Evolutionary conservation across 2,113 vertebrate genomes (phyloP), one percentile per base, ranked within the genome.

Genomic region (Accipiter virgatus): DNA sequence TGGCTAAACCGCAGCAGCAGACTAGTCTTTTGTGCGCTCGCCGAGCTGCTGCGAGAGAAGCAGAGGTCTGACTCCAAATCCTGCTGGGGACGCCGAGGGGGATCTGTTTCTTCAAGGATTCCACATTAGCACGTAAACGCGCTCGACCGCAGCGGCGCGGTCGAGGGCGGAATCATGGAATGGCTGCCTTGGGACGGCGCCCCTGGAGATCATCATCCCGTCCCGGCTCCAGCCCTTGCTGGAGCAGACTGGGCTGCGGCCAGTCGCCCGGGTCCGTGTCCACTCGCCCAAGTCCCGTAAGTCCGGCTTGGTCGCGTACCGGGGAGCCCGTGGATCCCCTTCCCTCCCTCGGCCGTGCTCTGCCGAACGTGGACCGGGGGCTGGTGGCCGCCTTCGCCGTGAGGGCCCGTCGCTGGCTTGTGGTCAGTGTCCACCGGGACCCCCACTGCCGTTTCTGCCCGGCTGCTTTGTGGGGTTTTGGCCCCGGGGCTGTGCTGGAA

Each of bases 381-480:
- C 53, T 40, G 14, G 43, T 80, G 31, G 15, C 47, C 1, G 2
- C 65, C 45, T 85, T 82, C 65, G 32, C 56, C 4, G 1, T 1
- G 3, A 47, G 23, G 18, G 20, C 47, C 19, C 0, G 0, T 26
- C 23, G 38, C 43, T 88, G 66, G 27, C 34, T 65, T 4, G 0
- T 20, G 65, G 26, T 74, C 61, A 40, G 0, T 53, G 55, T 70
- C 25, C 58, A 13, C 13, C 23, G 32, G 43, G 10, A 74, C 32
- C 11, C 29, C 34, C 20, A 20, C 5, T 1, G 18, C 20, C 13
- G 6, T 66, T 90, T 53, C n/a, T 81, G n/a, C 13, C 36, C 26
- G 63, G 29, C 14, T 79, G 13, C 31, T 77, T 94, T 82, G 31
- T 15, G 11, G 34, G 16, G 38, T 13, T 74, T 74, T 79, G n/a